Conservation (phyloP, 2,113 vertebrate genomes). For the Diphyllodes magnificus region DNA sequence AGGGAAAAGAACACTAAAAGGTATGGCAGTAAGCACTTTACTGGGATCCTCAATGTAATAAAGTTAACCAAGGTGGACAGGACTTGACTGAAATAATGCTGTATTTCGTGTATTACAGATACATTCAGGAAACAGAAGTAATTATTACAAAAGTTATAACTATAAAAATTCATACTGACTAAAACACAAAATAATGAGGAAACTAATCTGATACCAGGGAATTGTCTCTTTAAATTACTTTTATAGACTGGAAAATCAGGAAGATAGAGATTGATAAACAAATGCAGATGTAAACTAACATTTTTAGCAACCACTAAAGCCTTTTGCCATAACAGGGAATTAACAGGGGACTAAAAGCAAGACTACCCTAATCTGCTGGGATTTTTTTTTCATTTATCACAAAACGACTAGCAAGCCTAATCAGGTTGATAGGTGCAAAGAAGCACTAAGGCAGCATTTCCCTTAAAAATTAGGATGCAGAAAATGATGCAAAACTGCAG, state of each 20-base stretch:
- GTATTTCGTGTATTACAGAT: neutral
- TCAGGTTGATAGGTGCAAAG: neutral
- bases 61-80: neutral
- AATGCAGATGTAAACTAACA: neutral
- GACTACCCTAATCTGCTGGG: neutral
- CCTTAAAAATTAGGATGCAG: neutral
- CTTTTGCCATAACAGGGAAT: neutral
- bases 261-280: neutral
- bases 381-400: neutral
- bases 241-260: neutral
- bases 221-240: neutral
- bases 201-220: neutral
- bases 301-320: neutral
- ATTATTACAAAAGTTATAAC: neutral
- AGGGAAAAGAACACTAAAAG: neutral
- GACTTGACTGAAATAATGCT: neutral
- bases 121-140: neutral
- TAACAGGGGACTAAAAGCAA: neutral
- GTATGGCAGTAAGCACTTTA: neutral
- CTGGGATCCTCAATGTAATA: neutral
- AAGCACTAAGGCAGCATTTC: neutral
- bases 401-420: neutral
- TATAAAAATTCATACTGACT: neutral
- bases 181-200: neutral
- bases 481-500: neutral